Conservation (phyloP, 2,888 invertebrate genomes). For the Metellina segmentata region DNA sequence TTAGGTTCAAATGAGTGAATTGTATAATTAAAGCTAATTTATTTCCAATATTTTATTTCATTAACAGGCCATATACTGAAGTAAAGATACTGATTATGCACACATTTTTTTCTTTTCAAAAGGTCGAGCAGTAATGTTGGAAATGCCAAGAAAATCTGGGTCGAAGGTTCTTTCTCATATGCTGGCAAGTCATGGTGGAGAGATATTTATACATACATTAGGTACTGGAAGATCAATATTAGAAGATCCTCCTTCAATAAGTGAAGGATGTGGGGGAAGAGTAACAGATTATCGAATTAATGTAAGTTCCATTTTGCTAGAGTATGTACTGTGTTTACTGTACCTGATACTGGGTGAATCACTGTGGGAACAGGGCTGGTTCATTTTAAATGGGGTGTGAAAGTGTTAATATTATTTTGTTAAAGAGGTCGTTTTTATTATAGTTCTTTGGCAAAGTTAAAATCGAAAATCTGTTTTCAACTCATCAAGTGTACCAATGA, state of each 20-base stretch:
- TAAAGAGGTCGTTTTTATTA: too few relatives aligned
- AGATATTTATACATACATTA: slow-evolving; percentile 96
- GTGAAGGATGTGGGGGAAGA: slow-evolving; percentile 95
- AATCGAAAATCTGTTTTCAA: too few relatives aligned
- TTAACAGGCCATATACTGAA: neutral
- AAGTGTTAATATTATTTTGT: too few relatives aligned
- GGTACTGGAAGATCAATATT: slow-evolving; percentile 91
- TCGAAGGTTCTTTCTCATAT: slow-evolving; percentile 94
- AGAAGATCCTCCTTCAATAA: slow-evolving; percentile 97
- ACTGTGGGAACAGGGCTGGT: too few relatives aligned
- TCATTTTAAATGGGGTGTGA: too few relatives aligned
- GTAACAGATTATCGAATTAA: slow-evolving; percentile 93
- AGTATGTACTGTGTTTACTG: too few relatives aligned
- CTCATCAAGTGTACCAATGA: too few relatives aligned
- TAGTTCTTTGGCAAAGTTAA: too few relatives aligned
- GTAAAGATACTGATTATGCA: neutral
- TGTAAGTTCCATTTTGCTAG: slow-evolving; percentile 79
- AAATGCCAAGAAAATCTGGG: slow-evolving; percentile 87
- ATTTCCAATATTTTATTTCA: too few relatives aligned
- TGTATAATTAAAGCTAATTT: too few relatives aligned
- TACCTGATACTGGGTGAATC: too few relatives aligned
- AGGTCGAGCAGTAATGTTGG: slow-evolving; percentile 85
- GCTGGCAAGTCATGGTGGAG: slow-evolving; percentile 95
- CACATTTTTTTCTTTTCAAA: neutral
- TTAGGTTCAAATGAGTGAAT: too few relatives aligned